Base-by-base conservation (phyloP, 2,888 invertebrate genomes). In the Athripsodes cinereus region DNA sequence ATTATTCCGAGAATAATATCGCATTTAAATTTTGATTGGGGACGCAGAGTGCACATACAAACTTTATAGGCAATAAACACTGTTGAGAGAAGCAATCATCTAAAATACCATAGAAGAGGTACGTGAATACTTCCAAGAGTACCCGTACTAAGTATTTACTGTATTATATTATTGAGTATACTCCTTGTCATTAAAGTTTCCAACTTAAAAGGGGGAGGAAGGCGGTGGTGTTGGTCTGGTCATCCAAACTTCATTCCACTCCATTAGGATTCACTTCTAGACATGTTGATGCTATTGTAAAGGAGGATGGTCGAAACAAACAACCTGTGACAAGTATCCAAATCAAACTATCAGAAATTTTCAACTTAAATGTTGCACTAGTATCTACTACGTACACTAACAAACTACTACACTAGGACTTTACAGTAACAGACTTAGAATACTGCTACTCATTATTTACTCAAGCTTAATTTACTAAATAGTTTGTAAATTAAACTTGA, bases 51-150 rank as follows among this genome's bases (percentile, higher is more conserved):
- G 40, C 40, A 40, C 40, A n/a, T n/a, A 40, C 26, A 40, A 40
- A 40, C 40, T 40, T 40, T 40, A 40, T 40, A 3, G 40, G 40
- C 40, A 40, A 40, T 40, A 40, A 40, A 40, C 40, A 40, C 40
- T 13, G 40, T 13, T 16, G 40, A 40, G n/a, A 16, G 40, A 40
- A 40, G n/a, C 13, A 40, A n/a, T 40, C 40, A 13, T 16, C 2
- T 40, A 13, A 11, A 3, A 16, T 16, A 26, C 10, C 26, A 26
- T 10, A 26, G 26, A 6, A 26, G 26, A 10, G 10, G 10, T 26
- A 26, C n/a, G n/a, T n/a, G n/a, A n/a, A n/a, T n/a, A n/a, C n/a
- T n/a, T n/a, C n/a, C n/a, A n/a, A n/a, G n/a, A n/a, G n/a, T n/a
- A n/a, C n/a, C n/a, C n/a, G n/a, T n/a, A n/a, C n/a, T 31, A 31